Evolutionary conservation across 2,113 vertebrate genomes (phyloP).

Genomic region (Lynx canadensis): DNA sequence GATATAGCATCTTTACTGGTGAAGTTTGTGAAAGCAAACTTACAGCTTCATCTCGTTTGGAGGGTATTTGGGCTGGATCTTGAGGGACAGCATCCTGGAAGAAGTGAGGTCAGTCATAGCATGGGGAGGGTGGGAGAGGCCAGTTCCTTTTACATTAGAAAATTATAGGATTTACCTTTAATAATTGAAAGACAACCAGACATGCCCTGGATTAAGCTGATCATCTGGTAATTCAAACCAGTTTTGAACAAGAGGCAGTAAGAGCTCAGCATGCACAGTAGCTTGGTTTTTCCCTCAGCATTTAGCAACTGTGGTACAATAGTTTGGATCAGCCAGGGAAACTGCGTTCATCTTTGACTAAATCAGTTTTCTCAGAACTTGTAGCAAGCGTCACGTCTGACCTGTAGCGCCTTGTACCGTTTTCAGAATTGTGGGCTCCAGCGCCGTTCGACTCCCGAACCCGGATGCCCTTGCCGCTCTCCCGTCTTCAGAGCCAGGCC

Average conservation of each 20-base stretch:
- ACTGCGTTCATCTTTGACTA: not conserved
- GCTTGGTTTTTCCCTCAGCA: not conserved
- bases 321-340: not conserved
- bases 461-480: not conserved
- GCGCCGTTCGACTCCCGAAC: not conserved
- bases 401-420: not conserved
- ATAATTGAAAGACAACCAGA: slow-evolving; percentile 24
- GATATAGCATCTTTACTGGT: not conserved
- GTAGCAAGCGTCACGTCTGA: not conserved
- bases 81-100: not conserved
- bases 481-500: not conserved
- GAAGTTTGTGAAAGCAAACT: slow-evolving; percentile 27
- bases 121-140: not conserved
- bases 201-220: slow-evolving; percentile 40
- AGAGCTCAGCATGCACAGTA: not conserved
- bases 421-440: not conserved
- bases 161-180: slow-evolving; percentile 42
- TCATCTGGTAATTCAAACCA: slow-evolving; percentile 1
- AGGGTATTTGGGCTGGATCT: slow-evolving; percentile 48
- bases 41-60: not conserved
- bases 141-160: slow-evolving; percentile 26
- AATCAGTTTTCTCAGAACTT: not conserved
- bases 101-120: slow-evolving; percentile 61
- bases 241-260: slow-evolving; percentile 43
- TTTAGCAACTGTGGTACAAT: not conserved